Evolutionary conservation across 2,888 invertebrate species (phyloP), one percentile per base, ranked within the genome.

Genomic region (Sicus ferrugineus): DNA sequence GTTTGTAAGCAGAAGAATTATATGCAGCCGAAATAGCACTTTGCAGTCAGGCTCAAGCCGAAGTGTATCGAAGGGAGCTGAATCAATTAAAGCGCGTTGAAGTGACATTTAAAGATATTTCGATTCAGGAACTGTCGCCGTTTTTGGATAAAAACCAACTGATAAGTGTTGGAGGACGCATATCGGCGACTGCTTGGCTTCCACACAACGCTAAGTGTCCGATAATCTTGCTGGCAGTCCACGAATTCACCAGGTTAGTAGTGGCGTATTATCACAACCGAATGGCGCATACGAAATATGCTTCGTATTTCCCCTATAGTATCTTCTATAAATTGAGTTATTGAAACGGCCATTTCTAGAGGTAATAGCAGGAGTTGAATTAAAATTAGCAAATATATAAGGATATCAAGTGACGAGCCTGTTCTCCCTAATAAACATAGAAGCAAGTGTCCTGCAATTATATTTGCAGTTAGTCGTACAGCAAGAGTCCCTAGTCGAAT

Each of bases 151-250:
- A 52, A 21, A 21, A 52, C 23, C 52, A 52, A 52, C 21, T 52
- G 19, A 23, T 52, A 50, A 50, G 52, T 21, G 52, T 23, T n/a
- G 52, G 52, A 52, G 52, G 52, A 23, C 52, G 52, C 23, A 52
- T 52, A 19, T 23, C 52, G 21, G 52, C 52, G 21, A 23, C 52
- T 19, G 23, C 52, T 19, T 52, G 52, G 52, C 52, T 52, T 52
- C 52, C 52, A 6, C 21, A 52, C 52, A 23, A 52, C 21, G 7
- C 52, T 11, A 52, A 52, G 3, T 23, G 21, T 23, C 52, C 7
- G 23, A 52, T 52, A 52, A 52, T 52, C 21, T 52, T 52, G 52
- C 52, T 23, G 23, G 19, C 52, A 11, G 21, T 9, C 7, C 19
- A 5, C 21, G 52, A 11, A 2, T 23, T 52, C 5, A n/a, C 52